Evolutionary conservation across 2,888 invertebrate genomes (phyloP).

Genomic region (Cephus pygmeus): DNA sequence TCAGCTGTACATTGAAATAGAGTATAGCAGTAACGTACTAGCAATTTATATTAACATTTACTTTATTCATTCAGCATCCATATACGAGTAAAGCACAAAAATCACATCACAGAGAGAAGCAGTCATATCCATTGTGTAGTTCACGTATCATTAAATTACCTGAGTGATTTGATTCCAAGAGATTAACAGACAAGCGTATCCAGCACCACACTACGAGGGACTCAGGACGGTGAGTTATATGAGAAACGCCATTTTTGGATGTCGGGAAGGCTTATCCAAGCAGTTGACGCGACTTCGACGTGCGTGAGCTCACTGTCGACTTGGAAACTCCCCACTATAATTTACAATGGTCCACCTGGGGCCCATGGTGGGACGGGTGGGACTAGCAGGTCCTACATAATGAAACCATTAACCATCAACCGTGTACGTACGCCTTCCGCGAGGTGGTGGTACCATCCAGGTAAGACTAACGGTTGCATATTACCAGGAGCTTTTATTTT

Average conservation of each 20-base stretch:
- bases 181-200: background rate
- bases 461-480: background rate
- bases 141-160: background rate
- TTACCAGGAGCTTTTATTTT: background rate
- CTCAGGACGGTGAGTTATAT: constrained; percentile 25
- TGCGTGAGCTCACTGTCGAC: constrained; percentile 54
- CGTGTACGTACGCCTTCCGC: constrained; percentile 3
- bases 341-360: background rate
- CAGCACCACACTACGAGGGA: background rate
- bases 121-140: background rate
- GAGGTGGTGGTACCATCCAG: background rate
- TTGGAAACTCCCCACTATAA: constrained; percentile 6
- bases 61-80: background rate
- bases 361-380: background rate
- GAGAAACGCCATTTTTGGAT: constrained; percentile 59
- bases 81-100: background rate
- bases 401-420: background rate
- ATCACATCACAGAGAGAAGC: background rate
- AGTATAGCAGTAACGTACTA: no score
- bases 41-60: no score
- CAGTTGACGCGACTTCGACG: constrained; percentile 45
- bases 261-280: constrained; percentile 27
- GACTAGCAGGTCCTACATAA: background rate
- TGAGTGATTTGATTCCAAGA: background rate
- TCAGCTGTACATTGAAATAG: background rate